These are phyloP conservation scores for Ariopsis seemanni DNA, from an alignment of 2,113 vertebrate species.

Conservation along the genomic window DNA sequence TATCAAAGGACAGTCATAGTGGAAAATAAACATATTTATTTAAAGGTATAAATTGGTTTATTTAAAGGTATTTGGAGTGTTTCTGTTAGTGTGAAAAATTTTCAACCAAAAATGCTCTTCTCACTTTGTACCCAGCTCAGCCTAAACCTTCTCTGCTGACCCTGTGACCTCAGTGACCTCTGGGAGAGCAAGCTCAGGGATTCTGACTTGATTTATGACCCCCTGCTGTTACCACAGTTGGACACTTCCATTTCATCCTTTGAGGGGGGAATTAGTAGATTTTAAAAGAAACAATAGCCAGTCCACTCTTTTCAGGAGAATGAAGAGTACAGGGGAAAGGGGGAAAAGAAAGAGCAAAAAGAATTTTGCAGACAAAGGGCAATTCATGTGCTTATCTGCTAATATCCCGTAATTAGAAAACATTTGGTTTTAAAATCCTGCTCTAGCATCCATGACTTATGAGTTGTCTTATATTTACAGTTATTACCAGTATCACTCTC, in stretches of 20 bases:
- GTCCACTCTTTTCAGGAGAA: conserved; percentile 66
- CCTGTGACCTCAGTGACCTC: conserved; percentile 83
- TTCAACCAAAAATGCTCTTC: conserved; percentile 25
- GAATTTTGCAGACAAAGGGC: conserved; percentile 52
- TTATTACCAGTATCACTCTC: conserved; percentile 34
- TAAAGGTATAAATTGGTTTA: background rate
- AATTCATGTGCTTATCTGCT: conserved; percentile 69
- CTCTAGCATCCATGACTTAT: background rate
- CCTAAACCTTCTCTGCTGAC: conserved; percentile 69
- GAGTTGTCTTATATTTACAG: conserved; percentile 26
- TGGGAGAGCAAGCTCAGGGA: conserved; percentile 78
- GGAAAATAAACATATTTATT: background rate
- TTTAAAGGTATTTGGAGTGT: background rate
- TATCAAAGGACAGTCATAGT: background rate
- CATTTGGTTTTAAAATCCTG: conserved; percentile 43
- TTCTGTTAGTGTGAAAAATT: conserved; percentile 2
- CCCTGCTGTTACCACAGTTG: conserved; percentile 85
- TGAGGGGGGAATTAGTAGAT: conserved; percentile 81
- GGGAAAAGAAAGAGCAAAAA: conserved; percentile 18
- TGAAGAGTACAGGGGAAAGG: conserved; percentile 31
- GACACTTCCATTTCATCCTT: conserved; percentile 95
- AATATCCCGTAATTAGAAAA: conserved; percentile 68
- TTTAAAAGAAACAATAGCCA: conserved; percentile 84
- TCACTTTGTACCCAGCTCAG: conserved; percentile 61
- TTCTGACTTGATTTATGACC: conserved; percentile 95